Evolutionary conservation across 2,113 vertebrate species (phyloP), one percentile per base, ranked within the genome.

Genomic region (Mugil cephalus): DNA sequence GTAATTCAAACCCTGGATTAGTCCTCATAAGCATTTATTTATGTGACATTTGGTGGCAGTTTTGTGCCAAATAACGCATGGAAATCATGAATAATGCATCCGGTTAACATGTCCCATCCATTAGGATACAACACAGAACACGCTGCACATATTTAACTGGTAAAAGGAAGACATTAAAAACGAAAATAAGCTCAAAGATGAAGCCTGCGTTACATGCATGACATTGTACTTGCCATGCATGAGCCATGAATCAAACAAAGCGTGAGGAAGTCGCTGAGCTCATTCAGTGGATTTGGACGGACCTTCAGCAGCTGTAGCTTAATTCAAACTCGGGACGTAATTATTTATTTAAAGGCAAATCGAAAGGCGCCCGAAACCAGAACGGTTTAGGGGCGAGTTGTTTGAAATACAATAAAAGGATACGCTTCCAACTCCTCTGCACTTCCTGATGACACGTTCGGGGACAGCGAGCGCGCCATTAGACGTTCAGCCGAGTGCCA

Each of bases 391-490:
- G 10, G 38, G 36, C 14, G 46, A 63, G 64, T 36, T 42, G 52
- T 63, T 1, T 71, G 72, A 68, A 63, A 47, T 68, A 51, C 35
- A 46, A 56, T 68, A 64, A 87, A 73, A 69, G 21, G 54, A 50
- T 36, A 63, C 15, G 18, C 62, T 48, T 60, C 68, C 19, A 56
- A 47, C 58, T 35, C 42, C 24, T 13, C 42, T 46, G 15, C 34
- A 43, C 68, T 61, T 76, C 78, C 58, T 75, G 72, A 87, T 74
- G 60, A 76, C 68, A 73, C 66, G 77, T 81, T 86, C 56, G 65
- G 47, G 77, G 69, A 73, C 82, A 52, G 59, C 10, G 52, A 84
- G 67, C 68, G 65, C 60, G 50, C 51, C 65, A 56, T 79, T 69
- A 87, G 47, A 62, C 74, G 62, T 63, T 70, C 76, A 69, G 67